Evolutionary conservation across 2,113 vertebrate genomes (phyloP), one percentile per base, ranked within the genome.

Genomic region (Mungos mungo): DNA sequence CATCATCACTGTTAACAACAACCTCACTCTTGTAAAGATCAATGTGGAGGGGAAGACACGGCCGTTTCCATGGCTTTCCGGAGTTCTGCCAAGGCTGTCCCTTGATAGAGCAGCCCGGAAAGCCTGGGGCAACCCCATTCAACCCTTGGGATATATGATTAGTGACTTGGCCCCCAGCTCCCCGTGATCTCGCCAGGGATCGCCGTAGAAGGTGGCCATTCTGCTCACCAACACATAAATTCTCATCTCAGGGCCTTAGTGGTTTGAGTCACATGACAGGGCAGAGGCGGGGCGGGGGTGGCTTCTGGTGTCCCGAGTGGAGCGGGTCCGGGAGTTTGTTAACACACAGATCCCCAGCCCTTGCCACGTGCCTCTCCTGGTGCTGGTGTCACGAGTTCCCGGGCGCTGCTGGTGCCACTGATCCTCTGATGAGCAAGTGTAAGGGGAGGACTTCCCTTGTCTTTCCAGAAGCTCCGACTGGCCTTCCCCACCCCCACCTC

Each of bases 121-220:
- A 82, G 74, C 77, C 91, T 21, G 2, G 33, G 95, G 63, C 72
- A 80, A 88, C 63, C 27, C 18, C 57, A 52, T 57, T 63, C 41
- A 45, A 90, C 81, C 94, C 66, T 63, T 90, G 71, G 68, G 54
- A 41, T 65, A 7, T 35, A 1, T 88, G 81, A 82, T 89, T 45
- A 69, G 93, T 89, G 86, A 54, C 47, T 94, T 94, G 82, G 88
- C 88, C 63, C 68, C 57, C 74, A 86, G 88, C 60, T 81, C 47
- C 71, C 47, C 0, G 13, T 19, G 33, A 27, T 82, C 88, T 93
- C 82, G 82, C 92, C 63, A 87, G 45, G 57, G 31, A 90, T n/a
- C 21, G 12, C 68, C 47, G 45, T 68, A 4, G 47, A 90, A 27
- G 79, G 91, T 2, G 7, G 66, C 60, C 81, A 50, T 97, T 83